Conservation (phyloP, 2,888 invertebrate genomes). For the Eremobia ochroleuca region DNA sequence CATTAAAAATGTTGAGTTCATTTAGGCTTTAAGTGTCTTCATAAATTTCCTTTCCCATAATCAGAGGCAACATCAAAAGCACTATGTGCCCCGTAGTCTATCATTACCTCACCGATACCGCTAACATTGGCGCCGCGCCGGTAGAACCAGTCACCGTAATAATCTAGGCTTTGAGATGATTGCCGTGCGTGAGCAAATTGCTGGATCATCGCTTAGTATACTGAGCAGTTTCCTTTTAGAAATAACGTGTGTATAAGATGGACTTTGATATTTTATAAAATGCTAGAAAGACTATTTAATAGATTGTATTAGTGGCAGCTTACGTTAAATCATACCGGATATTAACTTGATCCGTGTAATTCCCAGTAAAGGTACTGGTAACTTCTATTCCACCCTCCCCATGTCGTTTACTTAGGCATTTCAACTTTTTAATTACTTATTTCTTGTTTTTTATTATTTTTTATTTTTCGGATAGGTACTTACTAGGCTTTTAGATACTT, state of each 20-base stretch:
- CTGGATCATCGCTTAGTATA: conserved; percentile 29
- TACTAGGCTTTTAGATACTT: too few relatives aligned
- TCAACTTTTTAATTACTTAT: too few relatives aligned
- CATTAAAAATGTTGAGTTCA: background rate
- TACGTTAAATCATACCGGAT: background rate
- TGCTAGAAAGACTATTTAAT: conserved; percentile 13
- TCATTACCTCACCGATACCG: conserved; percentile 48
- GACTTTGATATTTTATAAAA: conserved; percentile 12
- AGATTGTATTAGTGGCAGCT: conserved; percentile 3
- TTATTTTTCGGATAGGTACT: too few relatives aligned
- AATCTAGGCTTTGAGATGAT: conserved; percentile 32
- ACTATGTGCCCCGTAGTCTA: conserved; percentile 6
- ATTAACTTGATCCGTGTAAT: background rate
- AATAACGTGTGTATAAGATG: conserved; percentile 8
- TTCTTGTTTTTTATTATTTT: too few relatives aligned
- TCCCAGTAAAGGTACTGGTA: background rate
- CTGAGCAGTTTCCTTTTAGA: conserved; percentile 16
- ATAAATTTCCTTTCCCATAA: conserved; percentile 17
- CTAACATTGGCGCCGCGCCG: conserved; percentile 35
- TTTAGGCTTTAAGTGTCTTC: background rate
- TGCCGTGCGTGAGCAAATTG: conserved; percentile 24
- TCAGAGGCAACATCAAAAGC: background rate
- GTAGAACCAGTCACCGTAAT: conserved; percentile 18
- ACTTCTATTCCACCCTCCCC: background rate
- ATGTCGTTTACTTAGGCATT: background rate